Percentiles rank a stretch among this genome's conserved stretches.
These are phyloP conservation scores for Phaedon cochleariae DNA, from an alignment of 2,888 invertebrate genomes.

Conservation along the genomic window DNA sequence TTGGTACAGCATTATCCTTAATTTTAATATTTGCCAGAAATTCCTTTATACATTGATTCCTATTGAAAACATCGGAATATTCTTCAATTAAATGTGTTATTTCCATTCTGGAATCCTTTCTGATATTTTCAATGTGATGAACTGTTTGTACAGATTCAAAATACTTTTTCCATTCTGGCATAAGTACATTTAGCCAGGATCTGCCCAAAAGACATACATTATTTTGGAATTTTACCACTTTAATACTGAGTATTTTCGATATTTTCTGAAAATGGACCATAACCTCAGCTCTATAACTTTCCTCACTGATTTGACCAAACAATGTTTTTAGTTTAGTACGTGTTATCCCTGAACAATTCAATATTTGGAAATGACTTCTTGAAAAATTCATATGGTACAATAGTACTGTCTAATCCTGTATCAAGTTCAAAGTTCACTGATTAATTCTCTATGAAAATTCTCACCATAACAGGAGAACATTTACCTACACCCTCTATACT, in stretches of 20 bases:
- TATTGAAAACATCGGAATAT: neutral
- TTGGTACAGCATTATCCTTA: neutral
- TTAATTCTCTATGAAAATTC: neutral
- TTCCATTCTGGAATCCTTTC: neutral
- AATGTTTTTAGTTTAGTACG: neutral
- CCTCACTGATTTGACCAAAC: neutral
- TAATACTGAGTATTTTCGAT: neutral
- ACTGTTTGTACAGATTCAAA: neutral
- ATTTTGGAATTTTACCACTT: neutral
- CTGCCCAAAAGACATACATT: slow-evolving; percentile 7
- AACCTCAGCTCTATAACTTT: neutral
- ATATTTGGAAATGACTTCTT: neutral
- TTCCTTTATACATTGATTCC: neutral
- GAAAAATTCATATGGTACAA: slow-evolving; percentile 5
- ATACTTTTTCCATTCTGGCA: neutral
- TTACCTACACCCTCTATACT: neutral
- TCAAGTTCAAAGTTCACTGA: slow-evolving; percentile 2
- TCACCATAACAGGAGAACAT: neutral
- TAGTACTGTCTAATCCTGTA: slow-evolving; percentile 14
- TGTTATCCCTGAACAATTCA: neutral
- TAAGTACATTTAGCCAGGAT: slow-evolving; percentile 3
- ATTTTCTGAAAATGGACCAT: neutral
- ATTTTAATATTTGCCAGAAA: slow-evolving; percentile 6
- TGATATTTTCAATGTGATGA: neutral
- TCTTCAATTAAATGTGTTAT: neutral